phyloP scores from a whole-genome alignment of 2,888 invertebrate species.

The Apotomis betuletana region DNA sequence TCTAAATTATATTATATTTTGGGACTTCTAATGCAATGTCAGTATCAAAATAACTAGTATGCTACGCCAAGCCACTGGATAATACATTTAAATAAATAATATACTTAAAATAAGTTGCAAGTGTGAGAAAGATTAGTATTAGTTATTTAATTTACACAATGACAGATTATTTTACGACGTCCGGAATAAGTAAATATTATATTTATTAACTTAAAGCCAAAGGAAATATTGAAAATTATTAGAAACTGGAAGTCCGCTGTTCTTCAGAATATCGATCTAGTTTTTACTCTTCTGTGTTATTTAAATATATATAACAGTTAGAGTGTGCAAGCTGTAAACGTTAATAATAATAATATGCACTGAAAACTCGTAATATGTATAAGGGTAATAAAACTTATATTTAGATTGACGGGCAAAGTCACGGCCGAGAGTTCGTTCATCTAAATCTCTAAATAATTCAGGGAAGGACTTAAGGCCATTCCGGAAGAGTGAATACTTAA shows the following conservation, averaged over 20 bases:
- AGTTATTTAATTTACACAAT: no score
- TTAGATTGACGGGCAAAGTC: constrained; percentile 16
- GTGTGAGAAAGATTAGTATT: not conserved
- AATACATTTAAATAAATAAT: no score
- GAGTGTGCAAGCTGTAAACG: no score
- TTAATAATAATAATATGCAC: not conserved
- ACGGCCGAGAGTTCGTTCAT: constrained; percentile 11
- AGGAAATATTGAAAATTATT: no score
- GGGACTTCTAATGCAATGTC: not conserved
- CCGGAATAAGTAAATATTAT: no score
- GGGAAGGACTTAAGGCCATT: not conserved
- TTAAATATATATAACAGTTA: no score
- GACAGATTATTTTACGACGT: no score
- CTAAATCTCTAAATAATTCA: constrained; percentile 19
- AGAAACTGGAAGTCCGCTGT: no score
- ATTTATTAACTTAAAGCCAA: no score
- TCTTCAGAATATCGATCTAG: no score
- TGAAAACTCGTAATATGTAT: not conserved
- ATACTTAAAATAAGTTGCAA: no score
- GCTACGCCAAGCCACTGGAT: not conserved
- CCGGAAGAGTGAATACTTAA: constrained; percentile 7
- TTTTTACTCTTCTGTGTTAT: no score
- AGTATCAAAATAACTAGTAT: constrained; percentile 4
- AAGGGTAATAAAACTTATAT: constrained; percentile 1
- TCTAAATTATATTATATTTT: not conserved